Evolutionary conservation across 2,797 vertebrate species (phyloP), one percentile per base, ranked within the genome.

Genomic region (Ispidina picta): DNA sequence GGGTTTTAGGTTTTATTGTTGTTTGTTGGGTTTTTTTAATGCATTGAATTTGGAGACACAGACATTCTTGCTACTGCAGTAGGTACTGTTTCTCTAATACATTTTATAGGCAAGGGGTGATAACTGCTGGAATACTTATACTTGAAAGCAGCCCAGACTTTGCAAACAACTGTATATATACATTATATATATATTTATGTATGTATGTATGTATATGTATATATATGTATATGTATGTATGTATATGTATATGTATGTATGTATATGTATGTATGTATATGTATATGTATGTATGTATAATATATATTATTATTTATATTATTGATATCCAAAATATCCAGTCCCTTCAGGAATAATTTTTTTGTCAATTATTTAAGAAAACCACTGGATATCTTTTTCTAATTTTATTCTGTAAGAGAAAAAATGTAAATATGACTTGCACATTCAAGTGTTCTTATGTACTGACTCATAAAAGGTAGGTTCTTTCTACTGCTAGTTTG

Each of bases 381-480:
- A 41, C 9, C 6, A 6, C 29, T 68, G 15, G 2, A 16, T 21
- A 5, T 6, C 49, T 51, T 49, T 51, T 10, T 17, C 14, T 11
- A 2, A 22, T 46, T 59, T 56, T n/a, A 18, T 10, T 26, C 5
- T 25, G 4, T 37, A 58, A 64, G 56, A 66, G 4, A 18, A 12
- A 65, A 12, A 65, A 65, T 9, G 35, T 37, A 60, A 23, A 8
- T 2, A 62, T 2, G 0, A 22, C 3, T 43, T 62, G 25, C 2
- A 9, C 8, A 52, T 28, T 18, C 12, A 62, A 68, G 46, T 25
- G 19, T 19, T 84, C n/a, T 56, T 82, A 9, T 9, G 4, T 56
- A 20, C 12, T 56, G 9, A 22, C 18, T 56, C 33, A 35, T 63
- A 8, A 78, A 79, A 44, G 7, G 1, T 21, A 5, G 31, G 8